Evolutionary conservation across 2,113 vertebrate species (phyloP), one percentile per base, ranked within the genome.

Genomic region (Brachyistius frenatus): DNA sequence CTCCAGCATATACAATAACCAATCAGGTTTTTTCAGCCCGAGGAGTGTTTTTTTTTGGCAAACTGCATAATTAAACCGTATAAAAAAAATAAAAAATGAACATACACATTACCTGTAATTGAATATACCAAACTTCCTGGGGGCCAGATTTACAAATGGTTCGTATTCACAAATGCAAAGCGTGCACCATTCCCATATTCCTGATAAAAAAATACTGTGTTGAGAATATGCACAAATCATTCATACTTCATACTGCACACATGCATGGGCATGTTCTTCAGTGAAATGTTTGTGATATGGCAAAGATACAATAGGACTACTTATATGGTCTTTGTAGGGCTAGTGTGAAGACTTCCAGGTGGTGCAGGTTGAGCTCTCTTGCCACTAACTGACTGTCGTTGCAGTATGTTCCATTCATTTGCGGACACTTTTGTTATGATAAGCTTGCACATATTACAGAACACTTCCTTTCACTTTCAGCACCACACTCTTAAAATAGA

Each of bases 1-100:
- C 57, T 84, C 80, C n/a, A 73, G 32, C 39, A 47, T 57, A 54
- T 65, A 78, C 57, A 80, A 84, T 77, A 71, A 56, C 23, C 63
- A 81, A 72, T 73, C 44, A 49, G 8, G 44, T n/a, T 79, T 81
- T 66, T 30, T 61, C 32, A 69, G 50, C 2, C 30, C 2, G 76
- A 35, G n/a, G 10, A 66, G 30, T 23, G 3, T 44, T 37, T 54
- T 50, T 49, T 30, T 54, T 33, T 54, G 9, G 39, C 23, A 39
- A 63, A 53, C n/a, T 49, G n/a, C 16, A 67, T 52, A 57, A 53
- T 65, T 8, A 60, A 72, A 54, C 55, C 4, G 16, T 63, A 16
- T 67, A 4, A 31, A 52, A 65, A 62, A 52, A 23, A 54, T 32
- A 49, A 52, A 65, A 62, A 52, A 23, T 50, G 23, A 49, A 66